phyloP scores from a whole-genome alignment of 2,797 vertebrate species.

The Cyclopterus lumpus region DNA sequence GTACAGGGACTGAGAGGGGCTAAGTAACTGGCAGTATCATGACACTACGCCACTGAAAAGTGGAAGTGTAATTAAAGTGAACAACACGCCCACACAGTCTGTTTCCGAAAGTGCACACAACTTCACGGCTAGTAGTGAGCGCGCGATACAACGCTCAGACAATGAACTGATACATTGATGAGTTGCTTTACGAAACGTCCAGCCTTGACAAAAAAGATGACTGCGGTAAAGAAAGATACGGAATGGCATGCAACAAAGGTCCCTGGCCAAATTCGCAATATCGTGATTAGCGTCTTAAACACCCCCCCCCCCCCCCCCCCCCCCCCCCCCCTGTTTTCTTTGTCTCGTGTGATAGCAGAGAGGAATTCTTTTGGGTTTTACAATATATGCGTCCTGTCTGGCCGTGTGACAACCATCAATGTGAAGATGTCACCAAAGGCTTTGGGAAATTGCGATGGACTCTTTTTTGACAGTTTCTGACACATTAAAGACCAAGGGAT shows the following conservation, averaged over 20 bases:
- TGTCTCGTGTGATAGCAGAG: neutral
- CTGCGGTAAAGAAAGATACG: neutral
- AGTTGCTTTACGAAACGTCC: neutral
- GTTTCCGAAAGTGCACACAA: neutral
- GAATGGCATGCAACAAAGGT: neutral
- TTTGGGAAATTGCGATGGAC: neutral
- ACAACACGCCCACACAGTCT: constrained; percentile 27
- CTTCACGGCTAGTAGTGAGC: neutral
- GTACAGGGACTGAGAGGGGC: constrained; percentile 24
- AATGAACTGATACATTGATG: neutral
- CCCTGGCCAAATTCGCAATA: neutral
- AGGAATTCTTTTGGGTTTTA: neutral
- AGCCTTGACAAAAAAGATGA: neutral
- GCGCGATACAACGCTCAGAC: neutral
- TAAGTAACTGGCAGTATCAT: constrained; percentile 1
- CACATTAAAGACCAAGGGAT: neutral
- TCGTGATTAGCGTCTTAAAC: neutral
- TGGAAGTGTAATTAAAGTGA: constrained; percentile 27
- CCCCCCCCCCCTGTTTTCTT: neutral
- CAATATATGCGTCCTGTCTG: neutral
- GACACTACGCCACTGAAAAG: neutral
- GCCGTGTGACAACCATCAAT: neutral
- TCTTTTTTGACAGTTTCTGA: neutral
- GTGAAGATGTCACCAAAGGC: neutral
- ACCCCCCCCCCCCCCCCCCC: too few species aligned